Evolutionary conservation across 2,888 invertebrate genomes (phyloP), one percentile per base, ranked within the genome.

Genomic region (Cacoxenus indagator): DNA sequence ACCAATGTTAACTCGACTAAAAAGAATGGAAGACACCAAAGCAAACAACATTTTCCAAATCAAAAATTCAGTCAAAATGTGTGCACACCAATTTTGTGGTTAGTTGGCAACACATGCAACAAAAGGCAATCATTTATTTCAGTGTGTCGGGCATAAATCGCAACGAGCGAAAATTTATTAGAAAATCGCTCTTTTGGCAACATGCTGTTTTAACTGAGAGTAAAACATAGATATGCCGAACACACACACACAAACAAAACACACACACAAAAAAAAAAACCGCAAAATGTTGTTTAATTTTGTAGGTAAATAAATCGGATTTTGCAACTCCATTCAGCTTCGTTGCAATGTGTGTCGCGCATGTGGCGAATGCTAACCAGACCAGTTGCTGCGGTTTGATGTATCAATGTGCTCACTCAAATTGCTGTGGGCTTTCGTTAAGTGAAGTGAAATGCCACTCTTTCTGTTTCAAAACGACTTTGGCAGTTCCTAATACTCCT

Each of bases 261-360:
- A 37, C 8, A 37, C 8, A 55, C 24, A 26, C 6, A 55, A 55
- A 55, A 26, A 26, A 55, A 55, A 55, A 11, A 8, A 55, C 9
- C 61, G 22, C 61, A 62, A 22, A 45, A 43, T 43, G 27, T 59
- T 62, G 22, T 62, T 62, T 62, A 62, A 62, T 62, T 62, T 62
- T 62, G 14, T 62, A 62, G 43, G 61, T 62, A 62, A 62, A 62
- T 43, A 62, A 62, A 62, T 62, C 43, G 43, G 29, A 57, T 26
- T 17, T 24, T 62, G n/a, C 45, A 26, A 27, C 3, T 55, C 54
- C 14, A 24, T 51, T 19, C 17, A 17, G 19, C 8, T 48, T 14
- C 14, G n/a, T 17, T 51, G 48, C 22, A 11, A 19, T 22, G 61
- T 43, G 14, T 62, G 37, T 26, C 27, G 9, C n/a, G 59, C 31